Conservation (phyloP, 2,888 invertebrate species). For the Leistus spinibarbis region DNA sequence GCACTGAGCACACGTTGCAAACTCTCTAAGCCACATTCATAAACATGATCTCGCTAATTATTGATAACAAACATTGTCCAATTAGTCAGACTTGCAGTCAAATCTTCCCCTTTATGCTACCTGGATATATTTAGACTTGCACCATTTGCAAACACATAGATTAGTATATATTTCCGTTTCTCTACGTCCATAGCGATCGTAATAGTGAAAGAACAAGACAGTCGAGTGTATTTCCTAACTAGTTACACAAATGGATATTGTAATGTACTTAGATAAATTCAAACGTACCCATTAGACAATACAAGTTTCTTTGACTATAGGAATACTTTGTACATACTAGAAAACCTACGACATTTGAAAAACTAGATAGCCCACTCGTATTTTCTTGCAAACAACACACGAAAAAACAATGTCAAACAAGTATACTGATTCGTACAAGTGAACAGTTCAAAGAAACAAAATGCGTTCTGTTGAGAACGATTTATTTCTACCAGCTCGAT, state of each 20-base stretch:
- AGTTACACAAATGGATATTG: no score
- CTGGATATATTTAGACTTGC: no score
- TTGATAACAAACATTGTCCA: slow-evolving; percentile 11
- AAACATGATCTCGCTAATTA: slow-evolving; percentile 7
- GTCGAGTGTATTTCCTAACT: no score
- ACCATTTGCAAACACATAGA: no score
- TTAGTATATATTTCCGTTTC: no score
- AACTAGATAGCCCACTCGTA: slow-evolving; percentile 35
- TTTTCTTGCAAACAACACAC: not conserved
- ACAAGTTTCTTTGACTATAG: no score
- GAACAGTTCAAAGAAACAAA: slow-evolving; percentile 21
- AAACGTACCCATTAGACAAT: no score
- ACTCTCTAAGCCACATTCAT: not conserved
- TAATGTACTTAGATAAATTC: no score
- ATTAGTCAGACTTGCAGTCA: not conserved
- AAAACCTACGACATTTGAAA: slow-evolving; percentile 19
- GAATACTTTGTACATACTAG: not conserved
- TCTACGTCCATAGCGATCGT: no score
- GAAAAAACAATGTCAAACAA: not conserved
- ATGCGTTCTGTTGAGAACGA: slow-evolving; percentile 12
- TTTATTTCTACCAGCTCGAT: slow-evolving; percentile 20
- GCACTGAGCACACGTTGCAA: not conserved
- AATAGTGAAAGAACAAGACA: no score
- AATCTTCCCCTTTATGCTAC: no score
- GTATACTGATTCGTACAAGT: not conserved